Conservation (phyloP, 2,888 invertebrate species). For the Ophion ellenae region DNA sequence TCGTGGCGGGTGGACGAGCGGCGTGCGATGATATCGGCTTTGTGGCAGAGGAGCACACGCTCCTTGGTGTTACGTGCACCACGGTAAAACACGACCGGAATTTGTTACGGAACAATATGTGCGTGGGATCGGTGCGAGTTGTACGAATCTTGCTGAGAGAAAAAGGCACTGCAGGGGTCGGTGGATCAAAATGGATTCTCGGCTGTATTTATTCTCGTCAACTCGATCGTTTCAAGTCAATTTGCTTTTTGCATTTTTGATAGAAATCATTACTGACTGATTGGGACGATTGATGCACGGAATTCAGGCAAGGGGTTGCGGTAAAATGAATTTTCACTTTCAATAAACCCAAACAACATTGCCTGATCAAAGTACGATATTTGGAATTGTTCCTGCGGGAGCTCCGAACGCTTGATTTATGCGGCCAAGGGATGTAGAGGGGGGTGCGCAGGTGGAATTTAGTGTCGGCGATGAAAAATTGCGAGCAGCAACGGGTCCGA, state of each 20-base stretch:
- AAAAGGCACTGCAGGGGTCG: slow-evolving; percentile 20
- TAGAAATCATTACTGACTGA: neutral
- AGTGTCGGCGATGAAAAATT: slow-evolving; percentile 58
- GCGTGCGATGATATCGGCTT: slow-evolving; percentile 51
- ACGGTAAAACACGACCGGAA: slow-evolving; percentile 60
- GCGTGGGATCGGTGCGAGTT: slow-evolving; percentile 64
- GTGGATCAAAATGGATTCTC: slow-evolving; percentile 21
- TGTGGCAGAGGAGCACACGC: slow-evolving; percentile 50
- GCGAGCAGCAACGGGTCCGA: slow-evolving; percentile 57
- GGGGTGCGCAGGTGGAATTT: slow-evolving; percentile 38
- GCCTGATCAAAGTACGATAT: slow-evolving; percentile 32
- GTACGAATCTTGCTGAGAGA: slow-evolving; percentile 56
- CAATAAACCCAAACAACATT: neutral
- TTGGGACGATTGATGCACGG: neutral
- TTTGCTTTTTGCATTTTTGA: neutral
- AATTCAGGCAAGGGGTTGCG: neutral
- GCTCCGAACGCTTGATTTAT: slow-evolving; percentile 15
- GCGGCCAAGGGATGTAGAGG: neutral
- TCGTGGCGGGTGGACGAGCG: slow-evolving; percentile 14
- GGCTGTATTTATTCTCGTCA: neutral
- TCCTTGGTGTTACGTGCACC: slow-evolving; percentile 54
- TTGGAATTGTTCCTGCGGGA: neutral
- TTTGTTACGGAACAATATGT: slow-evolving; percentile 72
- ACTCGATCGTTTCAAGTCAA: neutral
- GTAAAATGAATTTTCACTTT: neutral